Percentiles rank a stretch among this genome's conserved stretches.
Conservation (phyloP, 2,888 invertebrate species). For the Diarsia rubi region DNA sequence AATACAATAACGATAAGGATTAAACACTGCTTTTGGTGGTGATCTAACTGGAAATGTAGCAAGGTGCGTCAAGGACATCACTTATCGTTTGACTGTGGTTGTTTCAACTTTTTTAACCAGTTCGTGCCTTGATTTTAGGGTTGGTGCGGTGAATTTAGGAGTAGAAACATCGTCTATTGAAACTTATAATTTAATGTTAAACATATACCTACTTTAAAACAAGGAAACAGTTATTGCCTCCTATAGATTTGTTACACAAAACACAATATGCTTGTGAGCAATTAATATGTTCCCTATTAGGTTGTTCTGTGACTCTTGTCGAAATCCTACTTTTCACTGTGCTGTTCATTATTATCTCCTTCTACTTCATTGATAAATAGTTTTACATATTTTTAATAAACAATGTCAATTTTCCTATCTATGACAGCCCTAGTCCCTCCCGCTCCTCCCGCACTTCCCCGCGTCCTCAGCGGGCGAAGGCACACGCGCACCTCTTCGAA, state of each 20-base stretch:
- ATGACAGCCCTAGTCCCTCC: constrained; percentile 68
- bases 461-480: constrained; percentile 80
- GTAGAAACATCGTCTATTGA: background rate
- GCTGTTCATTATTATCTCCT: background rate
- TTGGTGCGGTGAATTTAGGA: constrained; percentile 45
- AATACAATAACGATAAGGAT: constrained; percentile 70
- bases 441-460: constrained; percentile 64
- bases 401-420: background rate
- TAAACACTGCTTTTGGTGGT: constrained; percentile 59
- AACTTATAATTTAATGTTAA: background rate
- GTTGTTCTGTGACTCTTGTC: background rate
- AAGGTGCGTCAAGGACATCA: constrained; percentile 87
- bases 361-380: background rate
- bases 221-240: background rate
- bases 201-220: background rate
- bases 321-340: background rate
- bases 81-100: constrained; percentile 78
- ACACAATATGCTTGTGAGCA: no score
- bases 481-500: constrained; percentile 79
- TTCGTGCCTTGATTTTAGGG: constrained; percentile 74
- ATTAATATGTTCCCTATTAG: background rate
- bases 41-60: constrained; percentile 78
- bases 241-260: background rate
- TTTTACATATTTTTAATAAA: constrained; percentile 6
- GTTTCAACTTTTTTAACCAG: constrained; percentile 79